A percentile compares a stretch with the other conserved stretches of the same genome.
These are phyloP conservation scores for Tetranychus truncatus DNA, from an alignment of 2,888 invertebrate species.

Conservation along the genomic window DNA sequence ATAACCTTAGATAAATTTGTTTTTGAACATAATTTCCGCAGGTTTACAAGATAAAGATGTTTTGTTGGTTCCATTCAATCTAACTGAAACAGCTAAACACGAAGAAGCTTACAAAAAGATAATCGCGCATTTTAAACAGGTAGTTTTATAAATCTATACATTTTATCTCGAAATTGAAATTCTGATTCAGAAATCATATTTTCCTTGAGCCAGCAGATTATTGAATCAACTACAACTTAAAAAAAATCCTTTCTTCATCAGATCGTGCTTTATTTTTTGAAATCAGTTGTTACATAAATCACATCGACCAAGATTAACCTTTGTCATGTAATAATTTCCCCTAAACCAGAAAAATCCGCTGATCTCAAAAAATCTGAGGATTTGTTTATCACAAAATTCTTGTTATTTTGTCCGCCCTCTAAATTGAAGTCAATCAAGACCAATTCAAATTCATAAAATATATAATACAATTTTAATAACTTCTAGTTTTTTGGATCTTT, in stretches of 20 bases:
- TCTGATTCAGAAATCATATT: no score
- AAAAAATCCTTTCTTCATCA: no score
- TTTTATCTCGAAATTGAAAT: background rate
- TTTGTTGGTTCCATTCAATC: background rate
- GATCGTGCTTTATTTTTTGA: no score
- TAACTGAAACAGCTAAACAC: background rate
- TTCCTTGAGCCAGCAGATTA: no score
- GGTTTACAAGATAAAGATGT: background rate
- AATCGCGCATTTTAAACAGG: background rate
- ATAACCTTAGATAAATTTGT: no score
- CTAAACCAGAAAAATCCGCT: no score
- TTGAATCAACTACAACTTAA: no score
- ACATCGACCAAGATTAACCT: no score
- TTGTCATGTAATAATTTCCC: background rate
- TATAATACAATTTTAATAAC: background rate
- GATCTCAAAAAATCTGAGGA: no score
- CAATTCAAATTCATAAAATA: background rate
- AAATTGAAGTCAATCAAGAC: no score
- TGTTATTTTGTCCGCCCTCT: no score
- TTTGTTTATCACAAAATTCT: no score
- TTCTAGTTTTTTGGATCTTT: background rate
- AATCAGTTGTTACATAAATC: background rate
- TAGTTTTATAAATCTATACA: background rate
- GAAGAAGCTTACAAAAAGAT: conserved; percentile 3
- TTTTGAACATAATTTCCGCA: background rate